A percentile compares a stretch with the other conserved stretches of the same genome.
Evolutionary conservation across 2,113 vertebrate species (phyloP).

Genomic region (Leptobrachium leishanense): DNA sequence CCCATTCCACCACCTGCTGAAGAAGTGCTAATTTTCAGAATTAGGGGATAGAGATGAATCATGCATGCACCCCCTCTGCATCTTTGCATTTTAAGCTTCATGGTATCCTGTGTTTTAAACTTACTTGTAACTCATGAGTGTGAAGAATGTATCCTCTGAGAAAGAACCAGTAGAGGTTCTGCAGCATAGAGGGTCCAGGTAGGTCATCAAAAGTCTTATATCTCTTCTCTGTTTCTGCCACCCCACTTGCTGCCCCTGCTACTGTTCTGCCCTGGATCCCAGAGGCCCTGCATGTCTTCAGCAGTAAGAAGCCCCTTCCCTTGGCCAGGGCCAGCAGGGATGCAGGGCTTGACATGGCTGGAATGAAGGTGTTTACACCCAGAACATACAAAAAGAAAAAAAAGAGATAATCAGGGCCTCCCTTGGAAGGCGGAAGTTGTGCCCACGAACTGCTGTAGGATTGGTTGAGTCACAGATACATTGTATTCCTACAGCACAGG

Average conservation of each 20-base stretch:
- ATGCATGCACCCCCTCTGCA: too few relatives aligned
- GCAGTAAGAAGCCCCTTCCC: background rate
- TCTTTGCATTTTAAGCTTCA: too few relatives aligned
- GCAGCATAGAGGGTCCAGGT: conserved; percentile 62
- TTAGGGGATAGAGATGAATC: too few relatives aligned
- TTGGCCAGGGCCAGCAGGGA: background rate
- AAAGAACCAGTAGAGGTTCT: conserved; percentile 67
- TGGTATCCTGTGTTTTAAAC: background rate
- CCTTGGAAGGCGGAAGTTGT: too few relatives aligned
- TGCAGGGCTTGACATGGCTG: background rate
- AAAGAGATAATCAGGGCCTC: background rate
- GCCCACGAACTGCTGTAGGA: background rate
- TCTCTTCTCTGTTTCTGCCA: conserved; percentile 25
- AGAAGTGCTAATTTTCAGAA: too few relatives aligned
- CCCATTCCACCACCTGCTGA: too few relatives aligned
- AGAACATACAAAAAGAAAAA: background rate
- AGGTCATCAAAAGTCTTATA: conserved; percentile 65
- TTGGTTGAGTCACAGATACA: background rate
- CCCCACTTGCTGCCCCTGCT: conserved; percentile 3
- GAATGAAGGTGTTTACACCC: background rate
- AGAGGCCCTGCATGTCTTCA: conserved; percentile 9
- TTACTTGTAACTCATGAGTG: conserved; percentile 69
- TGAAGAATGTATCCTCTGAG: conserved; percentile 66
- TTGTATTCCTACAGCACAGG: background rate
- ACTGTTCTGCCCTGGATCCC: background rate